These are phyloP conservation scores for Taxidea taxus DNA, from an alignment of 2,113 vertebrate species.

Conservation along the genomic window DNA sequence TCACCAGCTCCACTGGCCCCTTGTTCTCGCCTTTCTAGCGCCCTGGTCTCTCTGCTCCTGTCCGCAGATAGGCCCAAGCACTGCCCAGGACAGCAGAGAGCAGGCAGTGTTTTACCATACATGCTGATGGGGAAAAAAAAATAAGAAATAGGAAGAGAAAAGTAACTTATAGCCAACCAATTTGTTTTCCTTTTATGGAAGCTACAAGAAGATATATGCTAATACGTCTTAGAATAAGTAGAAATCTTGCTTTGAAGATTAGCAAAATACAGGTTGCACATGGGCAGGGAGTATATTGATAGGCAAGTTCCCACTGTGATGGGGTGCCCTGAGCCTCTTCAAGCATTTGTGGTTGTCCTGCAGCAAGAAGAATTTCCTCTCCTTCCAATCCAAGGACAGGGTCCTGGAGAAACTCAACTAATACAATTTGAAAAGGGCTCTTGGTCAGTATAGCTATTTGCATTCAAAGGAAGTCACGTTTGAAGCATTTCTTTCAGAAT, in stretches of 20 bases:
- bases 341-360: not conserved
- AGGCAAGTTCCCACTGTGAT: not conserved
- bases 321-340: not conserved
- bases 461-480: constrained; percentile 56
- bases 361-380: not conserved
- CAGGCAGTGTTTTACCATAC: not conserved
- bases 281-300: not conserved
- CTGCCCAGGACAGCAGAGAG: not conserved
- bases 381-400: constrained; percentile 38
- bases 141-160: not conserved
- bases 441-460: constrained; percentile 48
- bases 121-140: not conserved
- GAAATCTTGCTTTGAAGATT: constrained; percentile 35
- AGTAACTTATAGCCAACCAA: not conserved
- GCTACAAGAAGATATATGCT: not conserved
- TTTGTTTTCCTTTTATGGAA: not conserved
- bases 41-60: not conserved
- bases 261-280: not conserved
- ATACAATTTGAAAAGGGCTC: constrained; percentile 39
- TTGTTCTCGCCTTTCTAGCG: not conserved
- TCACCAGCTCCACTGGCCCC: not conserved
- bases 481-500: constrained; percentile 58
- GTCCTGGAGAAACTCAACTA: constrained; percentile 28
- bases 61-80: not conserved
- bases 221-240: constrained; percentile 26